These are phyloP conservation scores for Callaeas wilsoni DNA, from an alignment of 2,113 vertebrate species.

Conservation along the genomic window DNA sequence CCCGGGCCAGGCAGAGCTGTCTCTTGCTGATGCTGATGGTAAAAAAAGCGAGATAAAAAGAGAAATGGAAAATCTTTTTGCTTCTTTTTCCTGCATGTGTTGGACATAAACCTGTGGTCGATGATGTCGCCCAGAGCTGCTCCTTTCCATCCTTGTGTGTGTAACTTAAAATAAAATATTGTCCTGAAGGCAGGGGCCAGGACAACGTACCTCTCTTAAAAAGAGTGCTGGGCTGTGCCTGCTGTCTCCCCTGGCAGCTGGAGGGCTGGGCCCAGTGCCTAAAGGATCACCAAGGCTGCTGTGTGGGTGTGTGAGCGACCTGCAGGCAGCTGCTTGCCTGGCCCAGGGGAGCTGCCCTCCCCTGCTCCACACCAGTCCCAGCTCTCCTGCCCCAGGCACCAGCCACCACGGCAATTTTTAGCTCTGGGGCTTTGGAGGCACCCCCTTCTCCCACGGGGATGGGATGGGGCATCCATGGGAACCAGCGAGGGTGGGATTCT, in stretches of 20 bases:
- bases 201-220: rapidly evolving
- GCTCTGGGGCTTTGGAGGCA: not conserved
- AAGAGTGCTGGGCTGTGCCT: rapidly evolving
- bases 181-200: rapidly evolving
- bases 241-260: rapidly evolving
- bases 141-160: rapidly evolving
- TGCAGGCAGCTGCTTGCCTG: not conserved
- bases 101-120: rapidly evolving
- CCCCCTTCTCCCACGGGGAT: rapidly evolving
- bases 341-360: not conserved
- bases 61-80: not conserved
- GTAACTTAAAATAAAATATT: not conserved
- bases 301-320: not conserved
- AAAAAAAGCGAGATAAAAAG: not conserved
- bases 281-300: not conserved
- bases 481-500: not conserved
- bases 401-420: not conserved
- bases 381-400: not conserved
- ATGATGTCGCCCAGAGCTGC: not conserved
- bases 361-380: not conserved
- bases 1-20: rapidly evolving
- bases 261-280: not conserved
- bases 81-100: rapidly evolving
- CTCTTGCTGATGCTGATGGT: not conserved
- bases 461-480: not conserved